Evolutionary conservation across 2,797 vertebrate genomes (phyloP), one percentile per base, ranked within the genome.

Genomic region (Sparidentex hasta): DNA sequence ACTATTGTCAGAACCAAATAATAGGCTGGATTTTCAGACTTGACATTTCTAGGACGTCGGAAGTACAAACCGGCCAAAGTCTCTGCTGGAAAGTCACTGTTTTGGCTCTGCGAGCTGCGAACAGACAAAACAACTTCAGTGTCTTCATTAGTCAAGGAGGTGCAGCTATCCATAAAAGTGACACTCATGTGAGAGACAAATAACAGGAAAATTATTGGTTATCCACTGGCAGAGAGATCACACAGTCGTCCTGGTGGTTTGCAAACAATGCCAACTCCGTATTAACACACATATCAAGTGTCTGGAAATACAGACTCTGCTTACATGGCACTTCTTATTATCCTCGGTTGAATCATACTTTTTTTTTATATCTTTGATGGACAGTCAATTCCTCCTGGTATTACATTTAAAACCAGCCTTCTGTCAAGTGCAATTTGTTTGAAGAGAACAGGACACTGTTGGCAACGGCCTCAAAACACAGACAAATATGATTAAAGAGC

Each of bases 171-270:
- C 80, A 73, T 88, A 71, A 74, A 87, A 61, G 82, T 87, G 81
- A 87, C 88, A 87, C 78, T 80, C 83, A 76, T 20, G 80, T 88
- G 83, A 86, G 71, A 89, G 68, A 77, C 68, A 88, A 90, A 78
- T 87, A 84, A 81, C 48, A 77, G 72, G 48, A 78, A 87, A 90
- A 88, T 84, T 52, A 81, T 67, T 71, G 83, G 76, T 90, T 91
- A 89, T 90, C 89, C 85, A 43, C 80, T 85, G 74, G 71, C 43
- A 74, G 70, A 47, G 78, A 85, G 80, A 84, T 85, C 83, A 79
- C 76, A 88, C 65, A 81, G 79, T 68, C 84, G 51, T 66, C 66
- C 59, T 82, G 64, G 74, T 84, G 74, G 72, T 84, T 80, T 74
- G 20, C 61, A 85, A 79, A 82, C 80, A 85, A 78, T 67, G 79